Conservation (phyloP, 2,797 vertebrate species). For the Crypturellus tataupa region DNA sequence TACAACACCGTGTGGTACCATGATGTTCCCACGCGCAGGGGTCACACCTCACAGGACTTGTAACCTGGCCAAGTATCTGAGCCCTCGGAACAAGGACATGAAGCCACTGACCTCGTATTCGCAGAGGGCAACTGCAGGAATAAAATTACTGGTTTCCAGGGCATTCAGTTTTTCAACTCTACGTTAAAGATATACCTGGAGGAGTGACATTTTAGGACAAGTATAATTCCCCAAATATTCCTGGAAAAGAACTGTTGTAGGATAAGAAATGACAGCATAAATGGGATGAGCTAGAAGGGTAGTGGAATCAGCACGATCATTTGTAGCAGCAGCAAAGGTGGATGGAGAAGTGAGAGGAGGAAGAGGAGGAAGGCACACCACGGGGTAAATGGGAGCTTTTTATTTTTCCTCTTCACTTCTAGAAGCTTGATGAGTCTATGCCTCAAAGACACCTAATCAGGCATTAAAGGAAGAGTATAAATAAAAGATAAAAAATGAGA, state of each 20-base stretch:
- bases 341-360: neutral
- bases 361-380: neutral
- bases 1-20: neutral
- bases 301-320: neutral
- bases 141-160: neutral
- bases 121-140: neutral
- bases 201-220: neutral
- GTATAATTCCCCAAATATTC: neutral
- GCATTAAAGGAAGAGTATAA: neutral
- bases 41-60: neutral
- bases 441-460: neutral
- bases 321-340: neutral
- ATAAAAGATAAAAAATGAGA: neutral
- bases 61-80: neutral
- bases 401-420: neutral
- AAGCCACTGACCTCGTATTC: neutral
- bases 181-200: neutral
- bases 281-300: neutral
- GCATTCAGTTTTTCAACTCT: fast-evolving
- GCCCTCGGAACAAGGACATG: neutral
- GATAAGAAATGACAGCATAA: neutral
- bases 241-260: neutral
- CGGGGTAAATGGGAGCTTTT: neutral
- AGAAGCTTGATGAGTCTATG: fast-evolving
- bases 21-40: neutral